These are phyloP conservation scores for Chrysochloris asiatica DNA, from an alignment of 2,113 vertebrate genomes.

Conservation along the genomic window DNA sequence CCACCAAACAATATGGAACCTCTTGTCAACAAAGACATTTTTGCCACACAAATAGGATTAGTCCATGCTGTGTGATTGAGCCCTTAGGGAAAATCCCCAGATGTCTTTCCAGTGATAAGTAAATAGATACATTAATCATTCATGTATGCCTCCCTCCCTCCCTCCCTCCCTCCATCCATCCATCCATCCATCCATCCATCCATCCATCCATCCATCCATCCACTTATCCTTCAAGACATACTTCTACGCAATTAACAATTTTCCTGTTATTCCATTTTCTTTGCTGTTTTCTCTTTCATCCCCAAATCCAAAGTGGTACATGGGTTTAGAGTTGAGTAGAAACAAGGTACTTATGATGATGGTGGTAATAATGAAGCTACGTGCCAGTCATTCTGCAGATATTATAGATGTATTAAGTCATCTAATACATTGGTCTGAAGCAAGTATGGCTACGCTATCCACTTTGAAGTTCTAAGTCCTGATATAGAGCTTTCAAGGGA, in stretches of 20 bases:
- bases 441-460: not conserved
- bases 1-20: constrained; percentile 53
- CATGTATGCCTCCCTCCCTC: not conserved
- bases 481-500: not conserved
- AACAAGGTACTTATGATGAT: not conserved
- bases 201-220: too few species aligned
- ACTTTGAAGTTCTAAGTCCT: not conserved
- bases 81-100: constrained; percentile 29
- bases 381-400: not conserved
- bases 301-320: not conserved
- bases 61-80: constrained; percentile 32
- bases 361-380: not conserved
- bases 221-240: not conserved
- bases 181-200: not conserved
- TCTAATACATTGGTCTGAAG: not conserved
- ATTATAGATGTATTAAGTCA: not conserved
- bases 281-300: not conserved
- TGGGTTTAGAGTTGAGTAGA: not conserved
- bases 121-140: constrained; percentile 33
- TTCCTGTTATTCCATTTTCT: not conserved
- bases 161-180: too few species aligned
- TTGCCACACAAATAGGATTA: constrained; percentile 55
- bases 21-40: constrained; percentile 52
- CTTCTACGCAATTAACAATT: not conserved
- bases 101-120: constrained; percentile 28